Base-by-base conservation (phyloP, 64 coral and sea anemone species). In the Stylophora pistillata region DNA sequence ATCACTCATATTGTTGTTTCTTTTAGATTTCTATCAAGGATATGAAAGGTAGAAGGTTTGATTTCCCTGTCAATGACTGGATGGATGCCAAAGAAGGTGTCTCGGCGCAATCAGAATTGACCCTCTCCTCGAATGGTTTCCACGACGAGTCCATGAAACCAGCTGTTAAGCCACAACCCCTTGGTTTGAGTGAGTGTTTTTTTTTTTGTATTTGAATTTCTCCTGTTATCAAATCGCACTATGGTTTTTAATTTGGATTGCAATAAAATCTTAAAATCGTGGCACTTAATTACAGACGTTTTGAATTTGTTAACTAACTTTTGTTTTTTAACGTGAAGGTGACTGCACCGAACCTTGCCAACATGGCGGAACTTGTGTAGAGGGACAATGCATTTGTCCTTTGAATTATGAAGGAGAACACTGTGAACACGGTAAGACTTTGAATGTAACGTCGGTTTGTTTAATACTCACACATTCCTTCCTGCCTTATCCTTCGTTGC, bases 61-160 rank as follows among this genome's bases (percentile, higher is more conserved):
- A 91, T 14, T 98, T 98, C 31, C 91, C 84, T 41, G 56, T 98
- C 25, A 75, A 91, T 25, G 84, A 87, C 31, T 98, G 95, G 95
- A 66, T 98, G 25, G 91, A 93, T 54, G 74, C 82, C 52, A 86
- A 88, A 64, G 73, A 94, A 37, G 91, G 95, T 30, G 77, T 77
- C 0, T 32, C 81, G 14, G 83, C 86, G 18, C 72, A 81, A 95
- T 88, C 58, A 65, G 75, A 74, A 86, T 63, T 78, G 64, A 30
- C n/a, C 54, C 30, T 63, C 25, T 88, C 89, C 87, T 62, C 81
- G 33, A 82, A 85, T 85, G 86, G 82, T 32, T 60, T 91, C 34
- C 78, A 28, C 14, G 68, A 86, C 57, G 56, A 85, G 23, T 47
- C 70, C 27, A 15, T 58, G 1, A 88, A 77, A 63, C 58, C 86